These are phyloP conservation scores for Streblospio benedicti DNA, from an alignment of 1,140 invertebrate species.

Conservation along the genomic window DNA sequence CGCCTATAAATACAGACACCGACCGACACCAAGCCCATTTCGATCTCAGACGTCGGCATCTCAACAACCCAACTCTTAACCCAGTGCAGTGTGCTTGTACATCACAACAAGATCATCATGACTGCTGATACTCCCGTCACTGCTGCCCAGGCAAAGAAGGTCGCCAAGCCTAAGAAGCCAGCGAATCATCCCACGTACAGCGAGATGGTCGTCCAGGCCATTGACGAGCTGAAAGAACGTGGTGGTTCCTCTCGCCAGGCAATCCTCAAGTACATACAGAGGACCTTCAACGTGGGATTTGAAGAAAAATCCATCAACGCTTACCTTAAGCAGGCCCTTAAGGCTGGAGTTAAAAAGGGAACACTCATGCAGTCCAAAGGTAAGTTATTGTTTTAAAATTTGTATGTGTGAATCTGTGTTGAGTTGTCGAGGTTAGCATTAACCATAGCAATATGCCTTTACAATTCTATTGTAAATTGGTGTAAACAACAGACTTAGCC, in stretches of 20 bases:
- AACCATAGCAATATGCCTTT: too few relatives aligned
- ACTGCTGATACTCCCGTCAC: constrained; percentile 17
- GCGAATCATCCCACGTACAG: constrained; percentile 25
- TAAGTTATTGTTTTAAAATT: too few relatives aligned
- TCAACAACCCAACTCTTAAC: too few relatives aligned
- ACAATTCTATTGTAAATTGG: too few relatives aligned
- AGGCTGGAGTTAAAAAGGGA: constrained; percentile 28
- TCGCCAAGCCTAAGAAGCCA: constrained; percentile 23
- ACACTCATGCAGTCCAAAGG: constrained; percentile 37
- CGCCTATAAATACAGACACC: too few relatives aligned
- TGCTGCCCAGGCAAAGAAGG: constrained; percentile 17
- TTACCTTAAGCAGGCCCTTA: constrained; percentile 34
- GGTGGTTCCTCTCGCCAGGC: constrained; percentile 37
- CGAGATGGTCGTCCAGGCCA: constrained; percentile 15
- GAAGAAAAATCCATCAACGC: constrained; percentile 30
- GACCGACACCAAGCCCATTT: too few relatives aligned
- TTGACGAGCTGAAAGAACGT: constrained; percentile 17
- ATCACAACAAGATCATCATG: too few relatives aligned
- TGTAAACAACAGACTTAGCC: too few relatives aligned
- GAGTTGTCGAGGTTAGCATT: too few relatives aligned
- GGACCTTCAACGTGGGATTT: constrained; percentile 39
- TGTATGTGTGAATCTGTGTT: too few relatives aligned
- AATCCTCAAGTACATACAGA: constrained; percentile 42
- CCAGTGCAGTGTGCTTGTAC: too few relatives aligned
- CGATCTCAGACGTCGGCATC: too few relatives aligned